phyloP scores from a whole-genome alignment of 2,888 invertebrate genomes.

The Lithodes maja region DNA sequence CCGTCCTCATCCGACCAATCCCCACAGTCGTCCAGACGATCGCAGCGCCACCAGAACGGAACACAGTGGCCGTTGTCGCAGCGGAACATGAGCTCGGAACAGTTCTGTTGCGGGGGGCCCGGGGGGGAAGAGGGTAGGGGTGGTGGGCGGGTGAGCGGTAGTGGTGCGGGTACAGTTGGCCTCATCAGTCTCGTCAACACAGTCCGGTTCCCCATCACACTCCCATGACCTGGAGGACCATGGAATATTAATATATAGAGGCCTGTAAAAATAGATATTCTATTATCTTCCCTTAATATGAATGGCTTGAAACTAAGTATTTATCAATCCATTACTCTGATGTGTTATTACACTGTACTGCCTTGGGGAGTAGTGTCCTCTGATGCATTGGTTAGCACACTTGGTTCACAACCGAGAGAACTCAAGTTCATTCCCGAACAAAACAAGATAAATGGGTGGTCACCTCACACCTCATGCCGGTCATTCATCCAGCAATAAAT shows the following conservation, averaged over 20 bases:
- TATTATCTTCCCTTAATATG: too few species aligned
- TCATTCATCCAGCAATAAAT: too few species aligned
- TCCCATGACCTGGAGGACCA: slow-evolving; percentile 76
- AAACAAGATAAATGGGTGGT: too few species aligned
- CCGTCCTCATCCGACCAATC: slow-evolving; percentile 72
- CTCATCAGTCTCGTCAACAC: slow-evolving; percentile 79
- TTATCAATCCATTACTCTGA: too few species aligned
- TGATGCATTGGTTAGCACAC: too few species aligned
- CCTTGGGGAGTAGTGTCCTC: too few species aligned
- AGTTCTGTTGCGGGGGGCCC: slow-evolving; percentile 18
- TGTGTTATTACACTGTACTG: too few species aligned
- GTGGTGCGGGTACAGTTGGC: slow-evolving; percentile 73
- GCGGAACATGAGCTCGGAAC: slow-evolving; percentile 71
- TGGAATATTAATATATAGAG: neutral
- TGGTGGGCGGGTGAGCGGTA: neutral
- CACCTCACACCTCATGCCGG: too few species aligned
- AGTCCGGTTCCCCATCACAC: slow-evolving; percentile 90
- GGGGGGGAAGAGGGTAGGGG: neutral
- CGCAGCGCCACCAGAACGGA: slow-evolving; percentile 80
- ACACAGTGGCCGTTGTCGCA: slow-evolving; percentile 78
- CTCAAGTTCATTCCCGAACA: too few species aligned
- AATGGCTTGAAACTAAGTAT: too few species aligned
- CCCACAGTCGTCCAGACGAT: slow-evolving; percentile 78
- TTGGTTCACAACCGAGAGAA: too few species aligned
- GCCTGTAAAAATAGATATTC: neutral